phyloP scores from a whole-genome alignment of 2,888 invertebrate species.

The Euproctis similis region DNA sequence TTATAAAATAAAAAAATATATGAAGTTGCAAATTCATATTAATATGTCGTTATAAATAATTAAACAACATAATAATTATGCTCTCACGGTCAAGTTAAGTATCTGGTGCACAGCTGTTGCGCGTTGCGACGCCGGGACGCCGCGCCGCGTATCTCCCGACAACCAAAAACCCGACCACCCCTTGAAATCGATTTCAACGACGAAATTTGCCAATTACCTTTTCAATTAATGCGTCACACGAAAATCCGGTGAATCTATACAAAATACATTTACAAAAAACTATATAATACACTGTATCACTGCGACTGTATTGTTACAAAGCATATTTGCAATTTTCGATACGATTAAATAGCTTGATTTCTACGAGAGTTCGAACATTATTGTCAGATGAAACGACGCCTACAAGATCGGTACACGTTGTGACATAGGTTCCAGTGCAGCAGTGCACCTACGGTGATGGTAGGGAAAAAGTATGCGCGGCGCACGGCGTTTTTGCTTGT shows the following conservation, averaged over 20 bases:
- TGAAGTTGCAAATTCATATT: no score
- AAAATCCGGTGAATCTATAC: no score
- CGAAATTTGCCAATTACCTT: conserved; percentile 20
- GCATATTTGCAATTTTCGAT: conserved; percentile 15
- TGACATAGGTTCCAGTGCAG: conserved; percentile 42
- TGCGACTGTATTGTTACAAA: conserved; percentile 9
- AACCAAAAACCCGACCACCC: conserved; percentile 44
- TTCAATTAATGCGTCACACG: conserved; percentile 12
- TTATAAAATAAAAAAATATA: no score
- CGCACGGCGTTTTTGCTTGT: conserved; percentile 35
- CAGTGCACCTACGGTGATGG: conserved; percentile 62
- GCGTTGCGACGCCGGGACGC: conserved; percentile 46
- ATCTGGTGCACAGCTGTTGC: conserved; percentile 65
- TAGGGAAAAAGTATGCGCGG: conserved; percentile 30
- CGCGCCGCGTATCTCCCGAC: conserved; percentile 36
- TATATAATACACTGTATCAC: conserved; percentile 9
- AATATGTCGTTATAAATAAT: conserved; percentile 27
- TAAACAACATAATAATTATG: conserved; percentile 43
- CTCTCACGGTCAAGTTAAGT: conserved; percentile 70
- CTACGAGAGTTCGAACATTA: conserved; percentile 15
- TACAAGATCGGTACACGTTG: conserved; percentile 25
- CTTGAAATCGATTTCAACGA: conserved; percentile 54
- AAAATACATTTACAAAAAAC: no score
- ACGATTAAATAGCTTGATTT: conserved; percentile 11
- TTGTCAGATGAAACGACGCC: conserved; percentile 24